phyloP scores from a whole-genome alignment of 1,140 invertebrate species.

The Pachyrhynchus sulphureomaculatus region DNA sequence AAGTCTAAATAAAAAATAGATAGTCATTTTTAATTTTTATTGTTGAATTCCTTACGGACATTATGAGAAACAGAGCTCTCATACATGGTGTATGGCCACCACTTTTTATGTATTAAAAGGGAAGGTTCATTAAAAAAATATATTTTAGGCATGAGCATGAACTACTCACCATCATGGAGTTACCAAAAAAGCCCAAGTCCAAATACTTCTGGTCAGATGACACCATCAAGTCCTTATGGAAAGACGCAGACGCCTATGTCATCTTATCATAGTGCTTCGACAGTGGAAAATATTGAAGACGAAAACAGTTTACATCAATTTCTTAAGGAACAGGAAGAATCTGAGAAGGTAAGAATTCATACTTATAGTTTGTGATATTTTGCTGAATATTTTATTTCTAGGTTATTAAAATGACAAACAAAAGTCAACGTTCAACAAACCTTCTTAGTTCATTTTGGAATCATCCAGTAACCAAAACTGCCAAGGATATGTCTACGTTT shows the following conservation, averaged over 20 bases:
- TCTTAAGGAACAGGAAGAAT: slow-evolving; percentile 47
- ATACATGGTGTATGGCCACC: no score
- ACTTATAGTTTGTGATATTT: no score
- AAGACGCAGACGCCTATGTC: slow-evolving; percentile 38
- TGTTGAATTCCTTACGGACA: no score
- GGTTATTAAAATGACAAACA: slow-evolving; percentile 31
- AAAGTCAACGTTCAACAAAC: slow-evolving; percentile 35
- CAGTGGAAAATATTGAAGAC: slow-evolving; percentile 53
- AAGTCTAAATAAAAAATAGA: slow-evolving; percentile 18
- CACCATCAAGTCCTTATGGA: slow-evolving; percentile 36
- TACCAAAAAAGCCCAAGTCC: slow-evolving; percentile 34
- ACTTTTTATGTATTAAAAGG: no score
- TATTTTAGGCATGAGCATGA: slow-evolving; percentile 40
- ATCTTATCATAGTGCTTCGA: slow-evolving; percentile 43
- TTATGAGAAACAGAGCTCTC: no score
- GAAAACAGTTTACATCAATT: slow-evolving; percentile 52
- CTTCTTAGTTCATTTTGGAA: slow-evolving; percentile 59
- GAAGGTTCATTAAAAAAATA: neutral
- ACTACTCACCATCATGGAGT: slow-evolving; percentile 44
- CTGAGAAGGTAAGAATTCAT: slow-evolving; percentile 30
- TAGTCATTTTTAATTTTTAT: no score
- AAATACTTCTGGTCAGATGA: slow-evolving; percentile 24
- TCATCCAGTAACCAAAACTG: slow-evolving; percentile 56
- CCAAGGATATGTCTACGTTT: slow-evolving; percentile 57
- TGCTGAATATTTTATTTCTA: neutral